These are phyloP conservation scores for Neofelis nebulosa DNA, from an alignment of 2,113 vertebrate genomes.

Conservation along the genomic window DNA sequence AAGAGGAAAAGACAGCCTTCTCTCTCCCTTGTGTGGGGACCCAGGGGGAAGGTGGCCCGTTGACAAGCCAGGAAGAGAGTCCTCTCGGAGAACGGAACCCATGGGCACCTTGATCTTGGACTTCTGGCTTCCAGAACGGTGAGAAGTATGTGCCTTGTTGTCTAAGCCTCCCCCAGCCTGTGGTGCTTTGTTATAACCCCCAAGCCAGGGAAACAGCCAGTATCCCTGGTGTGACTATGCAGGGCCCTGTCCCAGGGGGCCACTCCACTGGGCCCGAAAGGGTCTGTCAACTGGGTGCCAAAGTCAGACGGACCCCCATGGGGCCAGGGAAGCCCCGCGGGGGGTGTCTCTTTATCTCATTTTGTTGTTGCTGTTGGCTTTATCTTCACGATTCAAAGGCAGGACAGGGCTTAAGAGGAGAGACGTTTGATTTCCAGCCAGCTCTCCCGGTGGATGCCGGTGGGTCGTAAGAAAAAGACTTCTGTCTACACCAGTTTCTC, in stretches of 20 bases:
- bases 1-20: neutral
- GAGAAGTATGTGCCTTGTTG: neutral
- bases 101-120: neutral
- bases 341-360: neutral
- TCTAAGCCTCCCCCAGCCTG: too few species aligned
- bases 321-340: neutral
- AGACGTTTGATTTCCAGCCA: neutral
- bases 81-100: neutral
- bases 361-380: neutral
- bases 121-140: neutral
- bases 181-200: neutral
- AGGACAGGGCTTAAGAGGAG: neutral
- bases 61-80: neutral
- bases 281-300: too few species aligned
- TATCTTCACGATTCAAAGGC: neutral
- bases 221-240: too few species aligned
- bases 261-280: neutral
- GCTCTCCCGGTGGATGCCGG: neutral
- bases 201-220: neutral
- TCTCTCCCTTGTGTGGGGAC: neutral
- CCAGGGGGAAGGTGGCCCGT: neutral
- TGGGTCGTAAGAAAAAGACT: neutral
- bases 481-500: neutral
- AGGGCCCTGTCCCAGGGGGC: accelerated
- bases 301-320: neutral